These are phyloP conservation scores for Anhinga rufa DNA, from an alignment of 2,113 vertebrate species.

Conservation along the genomic window DNA sequence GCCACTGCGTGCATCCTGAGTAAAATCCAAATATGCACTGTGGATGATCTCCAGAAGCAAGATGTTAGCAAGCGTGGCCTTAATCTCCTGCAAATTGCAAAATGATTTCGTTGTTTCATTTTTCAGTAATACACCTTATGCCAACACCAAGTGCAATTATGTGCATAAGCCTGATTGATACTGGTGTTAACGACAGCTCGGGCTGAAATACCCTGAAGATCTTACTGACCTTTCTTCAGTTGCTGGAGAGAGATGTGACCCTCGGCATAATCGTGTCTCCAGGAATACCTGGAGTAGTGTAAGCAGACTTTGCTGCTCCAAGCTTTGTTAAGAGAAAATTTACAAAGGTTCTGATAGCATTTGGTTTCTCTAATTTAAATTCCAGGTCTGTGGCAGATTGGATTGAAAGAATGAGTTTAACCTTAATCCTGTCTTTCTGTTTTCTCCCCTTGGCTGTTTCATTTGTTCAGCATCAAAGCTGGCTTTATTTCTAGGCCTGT, in stretches of 20 bases:
- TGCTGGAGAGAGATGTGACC: background rate
- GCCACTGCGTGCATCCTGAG: rapidly evolving
- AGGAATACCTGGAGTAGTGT: background rate
- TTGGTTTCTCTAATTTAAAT: background rate
- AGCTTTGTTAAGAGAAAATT: background rate
- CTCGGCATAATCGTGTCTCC: background rate
- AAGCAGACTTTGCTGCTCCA: background rate
- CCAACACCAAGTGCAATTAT: too few species aligned
- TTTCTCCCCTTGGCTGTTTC: background rate
- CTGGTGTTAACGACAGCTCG: background rate
- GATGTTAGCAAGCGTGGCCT: background rate
- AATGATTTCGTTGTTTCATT: background rate
- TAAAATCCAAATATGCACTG: rapidly evolving
- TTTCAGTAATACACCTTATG: background rate
- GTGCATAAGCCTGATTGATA: background rate
- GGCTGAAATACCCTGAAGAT: background rate
- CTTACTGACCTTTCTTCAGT: background rate
- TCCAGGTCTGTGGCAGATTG: background rate
- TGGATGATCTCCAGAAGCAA: background rate
- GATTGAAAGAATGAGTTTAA: background rate
- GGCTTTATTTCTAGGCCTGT: background rate
- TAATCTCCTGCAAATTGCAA: background rate
- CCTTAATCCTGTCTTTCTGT: background rate
- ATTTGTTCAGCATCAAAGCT: background rate
- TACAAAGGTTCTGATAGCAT: background rate